Evolutionary conservation across 2,888 invertebrate species (phyloP), one percentile per base, ranked within the genome.

Genomic region (Athalia rosae): DNA sequence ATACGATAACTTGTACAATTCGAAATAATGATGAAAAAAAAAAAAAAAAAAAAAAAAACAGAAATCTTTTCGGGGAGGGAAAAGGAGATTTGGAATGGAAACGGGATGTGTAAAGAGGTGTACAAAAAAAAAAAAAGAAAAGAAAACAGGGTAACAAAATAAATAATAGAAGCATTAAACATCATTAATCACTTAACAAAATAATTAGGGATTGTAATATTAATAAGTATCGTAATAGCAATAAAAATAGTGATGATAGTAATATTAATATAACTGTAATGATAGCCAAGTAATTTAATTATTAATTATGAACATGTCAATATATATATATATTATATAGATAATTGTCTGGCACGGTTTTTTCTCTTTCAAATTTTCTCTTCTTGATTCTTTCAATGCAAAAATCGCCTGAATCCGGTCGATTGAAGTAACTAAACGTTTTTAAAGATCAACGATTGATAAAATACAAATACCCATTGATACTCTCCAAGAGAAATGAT

Each of bases 141-240:
- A 82, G 63, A 13, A 78, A 85, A 85, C 83, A 82, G 87, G 86
- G 88, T 88, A 89, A 89, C 89, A 89, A 89, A 89, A 89, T 89
- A 89, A 89, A 89, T 89, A 89, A 89, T 89, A 89, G 88, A 89
- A 89, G 89, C 88, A 85, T 89, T 88, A 87, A 89, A 89, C 88
- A 87, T 88, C 87, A 89, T 88, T 89, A 89, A 89, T 89, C 79
- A 87, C 88, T 88, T 88, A 87, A 88, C 88, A 89, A 89, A 86
- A 84, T 87, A 89, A 88, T 86, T 89, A 88, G 84, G 77, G 81
- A 82, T 83, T 81, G 81, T 83, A 83, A 81, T 82, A 80, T 81
- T 84, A 81, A 80, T 83, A 81, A 83, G 79, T 81, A 80, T 80
- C 81, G 80, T 81, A 81, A 79, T 82, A 79, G 80, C 81, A 83